Evolutionary conservation across 2,797 vertebrate species (phyloP).

Genomic region (Platyrinchus mystaceus): DNA sequence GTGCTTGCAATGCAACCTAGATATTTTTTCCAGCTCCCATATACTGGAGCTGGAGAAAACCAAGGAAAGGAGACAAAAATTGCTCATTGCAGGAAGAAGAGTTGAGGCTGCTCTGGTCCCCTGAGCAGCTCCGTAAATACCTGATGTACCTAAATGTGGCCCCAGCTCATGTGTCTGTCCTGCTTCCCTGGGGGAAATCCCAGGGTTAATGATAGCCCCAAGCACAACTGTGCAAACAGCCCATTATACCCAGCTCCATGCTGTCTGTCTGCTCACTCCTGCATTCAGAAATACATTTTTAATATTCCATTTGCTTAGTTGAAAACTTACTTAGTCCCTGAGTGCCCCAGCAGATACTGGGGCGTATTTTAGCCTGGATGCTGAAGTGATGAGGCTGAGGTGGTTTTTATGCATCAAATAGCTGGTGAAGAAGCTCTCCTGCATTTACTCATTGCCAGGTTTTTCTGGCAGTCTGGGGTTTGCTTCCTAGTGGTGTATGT

Average conservation of each 20-base stretch:
- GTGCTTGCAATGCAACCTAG: accelerated
- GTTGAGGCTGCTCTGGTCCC: not conserved
- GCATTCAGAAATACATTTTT: slow-evolving; percentile 29
- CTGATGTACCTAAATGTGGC: not conserved
- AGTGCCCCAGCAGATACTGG: not conserved
- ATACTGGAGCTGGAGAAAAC: not conserved
- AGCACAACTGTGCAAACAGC: not conserved
- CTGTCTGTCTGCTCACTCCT: not conserved
- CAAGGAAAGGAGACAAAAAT: not conserved
- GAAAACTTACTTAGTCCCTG: not conserved
- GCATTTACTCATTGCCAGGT: not conserved
- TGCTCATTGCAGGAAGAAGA: not conserved
- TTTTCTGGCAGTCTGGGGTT: not conserved
- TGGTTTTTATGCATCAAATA: not conserved
- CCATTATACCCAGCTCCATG: not conserved
- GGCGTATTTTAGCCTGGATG: not conserved
- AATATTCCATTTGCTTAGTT: slow-evolving; percentile 26
- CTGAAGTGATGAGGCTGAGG: not conserved
- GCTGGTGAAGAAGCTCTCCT: not conserved
- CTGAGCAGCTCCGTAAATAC: not conserved
- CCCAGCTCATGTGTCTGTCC: not conserved
- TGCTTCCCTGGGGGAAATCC: not conserved
- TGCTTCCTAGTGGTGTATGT: not conserved
- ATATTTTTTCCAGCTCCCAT: not conserved
- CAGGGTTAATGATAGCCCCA: not conserved